Conservation (phyloP, 1,140 invertebrate genomes). For the Artemia franciscana region DNA sequence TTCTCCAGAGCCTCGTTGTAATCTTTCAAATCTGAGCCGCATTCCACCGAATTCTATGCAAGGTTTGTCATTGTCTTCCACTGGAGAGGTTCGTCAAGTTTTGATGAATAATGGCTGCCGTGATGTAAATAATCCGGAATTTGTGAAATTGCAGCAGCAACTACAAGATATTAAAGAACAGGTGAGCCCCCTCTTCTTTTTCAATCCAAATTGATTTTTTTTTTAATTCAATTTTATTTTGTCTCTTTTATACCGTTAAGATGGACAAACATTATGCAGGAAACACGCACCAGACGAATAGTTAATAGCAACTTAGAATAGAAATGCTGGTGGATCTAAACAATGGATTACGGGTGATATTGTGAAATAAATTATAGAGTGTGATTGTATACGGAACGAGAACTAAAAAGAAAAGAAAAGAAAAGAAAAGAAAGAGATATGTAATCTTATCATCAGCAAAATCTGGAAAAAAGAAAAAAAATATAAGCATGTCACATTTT, state of each 20-base stretch:
- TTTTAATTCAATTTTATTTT: background rate
- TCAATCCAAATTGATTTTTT: background rate
- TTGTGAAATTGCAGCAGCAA: conserved; percentile 84
- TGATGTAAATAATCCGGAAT: conserved; percentile 46
- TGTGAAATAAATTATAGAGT: too few species aligned
- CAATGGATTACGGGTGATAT: too few species aligned
- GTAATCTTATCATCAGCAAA: too few species aligned
- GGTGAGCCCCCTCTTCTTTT: conserved; percentile 26
- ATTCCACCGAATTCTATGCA: conserved; percentile 10
- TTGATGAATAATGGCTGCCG: conserved; percentile 64
- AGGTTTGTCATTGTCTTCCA: background rate
- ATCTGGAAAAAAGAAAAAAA: too few species aligned
- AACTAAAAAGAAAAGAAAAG: too few species aligned
- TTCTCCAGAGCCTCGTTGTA: background rate
- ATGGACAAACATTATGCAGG: background rate
- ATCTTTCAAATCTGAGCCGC: background rate
- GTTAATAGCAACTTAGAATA: too few species aligned
- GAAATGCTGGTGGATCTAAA: too few species aligned
- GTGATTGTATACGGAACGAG: too few species aligned
- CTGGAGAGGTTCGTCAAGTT: conserved; percentile 8
- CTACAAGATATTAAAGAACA: conserved; percentile 92
- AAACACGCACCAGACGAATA: background rate
- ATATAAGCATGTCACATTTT: too few species aligned
- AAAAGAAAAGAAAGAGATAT: too few species aligned
- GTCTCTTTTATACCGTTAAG: background rate